phyloP scores from a whole-genome alignment of 1,140 invertebrate species.

The Protaetia brevitarsis region DNA sequence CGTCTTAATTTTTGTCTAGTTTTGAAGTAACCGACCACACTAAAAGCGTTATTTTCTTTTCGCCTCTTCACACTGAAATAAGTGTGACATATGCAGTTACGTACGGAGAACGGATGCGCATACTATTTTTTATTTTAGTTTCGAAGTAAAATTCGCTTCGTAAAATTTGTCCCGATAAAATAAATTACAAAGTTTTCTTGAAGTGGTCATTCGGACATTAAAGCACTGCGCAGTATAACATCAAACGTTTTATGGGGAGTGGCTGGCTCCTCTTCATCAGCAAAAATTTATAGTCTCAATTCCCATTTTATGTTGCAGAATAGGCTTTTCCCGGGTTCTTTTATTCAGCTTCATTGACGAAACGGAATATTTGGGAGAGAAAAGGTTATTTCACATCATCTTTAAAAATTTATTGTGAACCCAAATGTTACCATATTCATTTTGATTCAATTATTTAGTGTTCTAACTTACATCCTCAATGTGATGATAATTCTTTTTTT shows the following conservation, averaged over 20 bases:
- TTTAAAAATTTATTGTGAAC: neutral
- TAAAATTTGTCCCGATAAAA: slow-evolving; percentile 7
- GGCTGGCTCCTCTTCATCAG: slow-evolving; percentile 20
- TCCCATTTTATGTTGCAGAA: slow-evolving; percentile 11
- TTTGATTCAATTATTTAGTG: too few species aligned
- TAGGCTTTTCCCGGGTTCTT: slow-evolving; percentile 13
- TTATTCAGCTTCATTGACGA: neutral
- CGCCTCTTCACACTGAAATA: too few species aligned
- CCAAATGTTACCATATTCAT: too few species aligned
- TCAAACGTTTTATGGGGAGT: slow-evolving; percentile 4
- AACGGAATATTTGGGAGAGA: neutral
- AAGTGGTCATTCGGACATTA: slow-evolving; percentile 17
- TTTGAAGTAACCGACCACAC: too few species aligned
- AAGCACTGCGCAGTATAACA: slow-evolving; percentile 5
- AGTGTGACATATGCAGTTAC: too few species aligned
- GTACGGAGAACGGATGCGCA: too few species aligned
- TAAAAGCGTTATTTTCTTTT: too few species aligned
- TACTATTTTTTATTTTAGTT: too few species aligned
- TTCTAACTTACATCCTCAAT: too few species aligned
- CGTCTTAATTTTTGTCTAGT: too few species aligned
- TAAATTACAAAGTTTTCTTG: slow-evolving; percentile 19
- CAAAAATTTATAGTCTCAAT: slow-evolving; percentile 13
- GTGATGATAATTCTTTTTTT: too few species aligned
- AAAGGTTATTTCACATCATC: neutral
- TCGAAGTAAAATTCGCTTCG: too few species aligned